phyloP scores from a whole-genome alignment of 1,140 invertebrate species.

The Drosophila micromelanica region DNA sequence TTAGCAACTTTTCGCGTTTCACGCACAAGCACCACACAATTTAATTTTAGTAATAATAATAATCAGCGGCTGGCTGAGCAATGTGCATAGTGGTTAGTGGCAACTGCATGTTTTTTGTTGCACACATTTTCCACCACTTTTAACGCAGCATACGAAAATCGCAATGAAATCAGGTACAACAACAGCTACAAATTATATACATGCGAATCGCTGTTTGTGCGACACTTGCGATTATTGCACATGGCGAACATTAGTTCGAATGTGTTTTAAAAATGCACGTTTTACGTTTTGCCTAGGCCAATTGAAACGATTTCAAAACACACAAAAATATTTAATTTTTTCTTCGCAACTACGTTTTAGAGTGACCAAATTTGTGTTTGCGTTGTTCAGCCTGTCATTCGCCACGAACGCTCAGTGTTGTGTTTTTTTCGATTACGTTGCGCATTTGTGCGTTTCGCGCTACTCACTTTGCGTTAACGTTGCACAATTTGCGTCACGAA shows the following conservation, averaged over 20 bases:
- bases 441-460: conserved; percentile 11
- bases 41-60: conserved; percentile 28
- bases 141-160: conserved; percentile 46
- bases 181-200: conserved; percentile 47
- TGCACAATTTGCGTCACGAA: conserved; percentile 15
- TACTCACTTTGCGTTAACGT: conserved; percentile 2
- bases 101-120: conserved; percentile 52
- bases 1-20: conserved; percentile 35
- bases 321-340: conserved; percentile 76
- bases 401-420: conserved; percentile 31
- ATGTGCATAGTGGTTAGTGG: conserved; percentile 33
- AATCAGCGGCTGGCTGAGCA: conserved; percentile 27
- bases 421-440: conserved; percentile 8
- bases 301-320: conserved; percentile 45
- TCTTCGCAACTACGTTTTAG: conserved; percentile 67
- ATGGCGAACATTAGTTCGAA: conserved; percentile 26
- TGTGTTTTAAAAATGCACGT: conserved; percentile 13
- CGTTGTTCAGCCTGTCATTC: conserved; percentile 42
- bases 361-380: conserved; percentile 59
- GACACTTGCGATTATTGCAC: conserved; percentile 18
- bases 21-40: conserved; percentile 26
- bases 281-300: conserved; percentile 35
- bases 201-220: conserved; percentile 28
- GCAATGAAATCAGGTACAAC: conserved; percentile 49
- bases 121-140: conserved; percentile 58